These are phyloP conservation scores for Hetaerina titia DNA, from an alignment of 2,888 invertebrate genomes.

Conservation along the genomic window DNA sequence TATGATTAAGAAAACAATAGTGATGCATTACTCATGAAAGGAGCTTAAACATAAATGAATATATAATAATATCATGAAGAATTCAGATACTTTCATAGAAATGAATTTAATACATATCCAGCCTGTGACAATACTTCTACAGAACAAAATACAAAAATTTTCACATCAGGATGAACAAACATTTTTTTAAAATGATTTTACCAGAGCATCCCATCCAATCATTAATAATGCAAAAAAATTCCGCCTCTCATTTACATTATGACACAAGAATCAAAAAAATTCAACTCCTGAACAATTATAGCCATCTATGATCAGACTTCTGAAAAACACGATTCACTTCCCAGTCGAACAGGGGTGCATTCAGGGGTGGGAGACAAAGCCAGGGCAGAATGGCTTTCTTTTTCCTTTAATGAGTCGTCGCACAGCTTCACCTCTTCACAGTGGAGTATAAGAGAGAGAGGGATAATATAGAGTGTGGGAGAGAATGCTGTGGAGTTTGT, in stretches of 20 bases:
- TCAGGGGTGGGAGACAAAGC: slow-evolving; percentile 32
- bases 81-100: slow-evolving; percentile 70
- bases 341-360: slow-evolving; percentile 46
- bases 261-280: slow-evolving; percentile 66
- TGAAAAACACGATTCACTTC: slow-evolving; percentile 61
- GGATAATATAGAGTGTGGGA: neutral
- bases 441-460: slow-evolving; percentile 2
- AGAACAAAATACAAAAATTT: slow-evolving; percentile 69
- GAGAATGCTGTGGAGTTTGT: slow-evolving; percentile 24
- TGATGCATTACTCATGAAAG: neutral
- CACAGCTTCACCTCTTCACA: slow-evolving; percentile 38
- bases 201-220: slow-evolving; percentile 57
- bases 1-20: neutral
- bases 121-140: slow-evolving; percentile 68
- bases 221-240: slow-evolving; percentile 61
- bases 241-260: slow-evolving; percentile 42
- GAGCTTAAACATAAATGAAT: neutral
- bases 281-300: slow-evolving; percentile 67
- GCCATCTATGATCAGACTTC: slow-evolving; percentile 67
- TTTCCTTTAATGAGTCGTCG: slow-evolving; percentile 6
- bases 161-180: slow-evolving; percentile 68
- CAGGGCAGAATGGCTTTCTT: slow-evolving; percentile 43
- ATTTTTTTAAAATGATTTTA: slow-evolving; percentile 46
- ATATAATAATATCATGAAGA: neutral
- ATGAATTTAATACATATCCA: slow-evolving; percentile 72